Conservation (phyloP, 2,888 invertebrate species). For the Metacarcinus magister region DNA sequence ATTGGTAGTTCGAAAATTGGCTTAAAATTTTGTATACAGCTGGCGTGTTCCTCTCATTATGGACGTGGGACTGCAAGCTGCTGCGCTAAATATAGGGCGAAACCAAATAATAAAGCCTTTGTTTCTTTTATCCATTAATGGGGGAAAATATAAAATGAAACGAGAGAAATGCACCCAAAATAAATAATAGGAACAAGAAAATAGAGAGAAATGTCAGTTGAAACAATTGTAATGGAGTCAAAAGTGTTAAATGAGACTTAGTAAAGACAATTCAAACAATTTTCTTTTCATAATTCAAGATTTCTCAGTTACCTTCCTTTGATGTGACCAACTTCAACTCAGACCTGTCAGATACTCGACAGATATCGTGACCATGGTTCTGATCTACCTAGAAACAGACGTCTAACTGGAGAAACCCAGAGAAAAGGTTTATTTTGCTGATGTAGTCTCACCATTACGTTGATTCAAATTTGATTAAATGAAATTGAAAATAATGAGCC, state of each 20-base stretch:
- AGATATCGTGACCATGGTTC: background rate
- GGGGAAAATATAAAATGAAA: background rate
- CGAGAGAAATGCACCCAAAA: background rate
- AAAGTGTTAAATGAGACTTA: background rate
- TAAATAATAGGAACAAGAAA: background rate
- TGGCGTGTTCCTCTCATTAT: conserved; percentile 16
- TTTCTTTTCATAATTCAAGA: background rate
- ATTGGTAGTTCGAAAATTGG: conserved; percentile 20
- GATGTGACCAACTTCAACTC: background rate
- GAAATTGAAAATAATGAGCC: background rate
- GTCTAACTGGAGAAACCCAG: background rate
- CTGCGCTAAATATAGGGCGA: background rate
- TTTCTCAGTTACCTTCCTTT: background rate
- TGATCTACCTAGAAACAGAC: background rate
- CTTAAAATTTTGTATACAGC: conserved; percentile 35
- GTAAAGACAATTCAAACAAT: background rate
- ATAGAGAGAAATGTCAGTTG: background rate
- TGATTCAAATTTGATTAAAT: background rate
- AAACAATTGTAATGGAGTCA: background rate
- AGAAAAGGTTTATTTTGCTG: background rate
- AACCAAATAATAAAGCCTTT: background rate
- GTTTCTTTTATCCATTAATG: background rate
- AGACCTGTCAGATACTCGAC: background rate
- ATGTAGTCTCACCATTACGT: background rate
- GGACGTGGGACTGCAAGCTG: conserved; percentile 5